phyloP scores from a whole-genome alignment of 2,888 invertebrate species.

The Xanthia icteritia region DNA sequence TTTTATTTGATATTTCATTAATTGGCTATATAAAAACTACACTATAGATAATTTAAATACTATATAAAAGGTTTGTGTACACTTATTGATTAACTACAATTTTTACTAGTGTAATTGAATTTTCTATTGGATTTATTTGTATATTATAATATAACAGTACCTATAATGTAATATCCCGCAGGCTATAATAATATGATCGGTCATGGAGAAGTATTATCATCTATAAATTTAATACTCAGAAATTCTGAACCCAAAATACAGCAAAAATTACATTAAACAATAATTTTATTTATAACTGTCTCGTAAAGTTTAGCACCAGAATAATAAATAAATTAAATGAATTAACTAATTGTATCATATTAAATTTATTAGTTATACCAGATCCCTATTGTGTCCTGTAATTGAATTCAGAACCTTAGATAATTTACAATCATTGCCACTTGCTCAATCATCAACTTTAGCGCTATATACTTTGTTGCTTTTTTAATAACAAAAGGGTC shows the following conservation, averaged over 20 bases:
- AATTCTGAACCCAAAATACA: neutral
- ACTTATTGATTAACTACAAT: conserved; percentile 38
- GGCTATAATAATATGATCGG: conserved; percentile 3
- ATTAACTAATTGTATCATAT: conserved; percentile 46
- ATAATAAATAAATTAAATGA: conserved; percentile 46
- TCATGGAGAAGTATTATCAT: conserved; percentile 19
- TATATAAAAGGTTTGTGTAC: conserved; percentile 43
- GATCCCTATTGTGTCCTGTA: conserved; percentile 17
- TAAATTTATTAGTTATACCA: conserved; percentile 38
- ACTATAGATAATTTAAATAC: conserved; percentile 39
- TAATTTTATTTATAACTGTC: conserved; percentile 5
- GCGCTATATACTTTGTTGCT: neutral
- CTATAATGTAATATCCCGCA: conserved; percentile 9
- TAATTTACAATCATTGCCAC: conserved; percentile 6
- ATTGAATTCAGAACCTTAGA: conserved; percentile 14
- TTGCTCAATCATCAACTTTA: conserved; percentile 3
- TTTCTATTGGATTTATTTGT: conserved; percentile 26
- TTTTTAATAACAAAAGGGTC: neutral
- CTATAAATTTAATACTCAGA: conserved; percentile 1
- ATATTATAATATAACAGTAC: neutral
- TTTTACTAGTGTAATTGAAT: conserved; percentile 27
- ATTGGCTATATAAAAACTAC: conserved; percentile 52
- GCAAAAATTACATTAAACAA: conserved; percentile 15
- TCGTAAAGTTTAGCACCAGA: conserved; percentile 48
- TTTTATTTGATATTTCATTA: conserved; percentile 19